Evolutionary conservation across 1,140 invertebrate species (phyloP), one percentile per base, ranked within the genome.

Genomic region (Aporrectodea caliginosa): DNA sequence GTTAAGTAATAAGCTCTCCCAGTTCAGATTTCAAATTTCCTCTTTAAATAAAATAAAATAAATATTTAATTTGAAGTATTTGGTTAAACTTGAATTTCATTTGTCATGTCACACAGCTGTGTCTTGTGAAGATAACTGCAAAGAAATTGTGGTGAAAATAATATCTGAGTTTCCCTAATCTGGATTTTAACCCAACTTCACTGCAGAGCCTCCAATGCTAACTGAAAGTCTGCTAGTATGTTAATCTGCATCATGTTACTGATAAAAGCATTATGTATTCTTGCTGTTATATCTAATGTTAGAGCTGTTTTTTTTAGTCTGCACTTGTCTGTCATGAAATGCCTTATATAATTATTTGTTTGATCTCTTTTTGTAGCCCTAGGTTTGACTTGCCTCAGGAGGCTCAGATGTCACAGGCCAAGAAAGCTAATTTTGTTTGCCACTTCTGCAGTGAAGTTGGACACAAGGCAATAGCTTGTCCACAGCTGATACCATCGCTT

Each of bases 381-480:
- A 90, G 94, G 81, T 98, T 98, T 90, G 96, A 98, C 86, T 88
- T 99, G 58, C 97, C 97, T 0, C 93, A 87, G 78, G 35, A 85
- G 71, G 85, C 85, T 1, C 83, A 84, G 78, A 85, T 84, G 34
- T 75, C 27, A 1, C 6, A 96, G 31, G 22, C 30, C 1, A 81
- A 96, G 84, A 93, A 95, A 69, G 91, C 92, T 1, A 92, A 93
- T 73, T 92, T 95, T 35, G 93, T 93, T 12, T 98, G 97, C 87
- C 96, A 98, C 86, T 95, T 94, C 85, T 99, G 97, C 88, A 94
- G 94, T n/a, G 96, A 98, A 90, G 91, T 93, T 73, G 97, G 96
- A 0, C 97, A 98, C 86, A 98, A 98, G 90, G 95, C 95, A 0
- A 92, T 94, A 69, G 92, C 93, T 83, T 99, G 97, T 87, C 84